phyloP scores from a whole-genome alignment of 1,140 invertebrate genomes.

The Pseudoatta argentina region DNA sequence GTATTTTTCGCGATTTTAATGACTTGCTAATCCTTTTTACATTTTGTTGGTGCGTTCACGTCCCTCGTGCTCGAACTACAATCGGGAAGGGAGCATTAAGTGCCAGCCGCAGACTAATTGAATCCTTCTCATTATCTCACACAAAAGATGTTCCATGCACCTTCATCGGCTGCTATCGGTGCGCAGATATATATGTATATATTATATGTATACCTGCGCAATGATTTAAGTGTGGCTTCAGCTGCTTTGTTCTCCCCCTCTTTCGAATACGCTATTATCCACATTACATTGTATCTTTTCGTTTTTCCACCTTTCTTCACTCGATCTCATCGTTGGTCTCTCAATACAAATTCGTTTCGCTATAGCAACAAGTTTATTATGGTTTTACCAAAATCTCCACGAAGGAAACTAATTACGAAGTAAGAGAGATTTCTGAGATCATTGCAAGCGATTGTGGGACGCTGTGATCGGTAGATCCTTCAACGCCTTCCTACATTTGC shows the following conservation, averaged over 20 bases:
- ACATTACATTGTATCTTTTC: constrained; percentile 6
- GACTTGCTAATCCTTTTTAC: neutral
- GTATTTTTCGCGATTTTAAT: constrained; percentile 5
- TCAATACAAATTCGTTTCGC: constrained; percentile 16
- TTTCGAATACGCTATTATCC: constrained; percentile 38
- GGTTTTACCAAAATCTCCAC: constrained; percentile 13
- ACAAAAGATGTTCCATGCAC: constrained; percentile 61
- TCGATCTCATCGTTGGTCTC: neutral
- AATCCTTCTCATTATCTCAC: constrained; percentile 70
- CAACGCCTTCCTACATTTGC: constrained; percentile 8
- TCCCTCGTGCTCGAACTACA: constrained; percentile 28
- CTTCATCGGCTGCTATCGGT: constrained; percentile 24
- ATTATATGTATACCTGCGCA: constrained; percentile 6
- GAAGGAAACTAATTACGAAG: constrained; percentile 40
- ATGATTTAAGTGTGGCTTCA: constrained; percentile 35
- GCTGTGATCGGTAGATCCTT: neutral
- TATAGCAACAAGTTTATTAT: constrained; percentile 52
- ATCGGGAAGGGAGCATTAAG: constrained; percentile 55
- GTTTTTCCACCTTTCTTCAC: constrained; percentile 44
- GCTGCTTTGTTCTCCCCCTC: neutral
- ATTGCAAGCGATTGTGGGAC: neutral
- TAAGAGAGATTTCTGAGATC: constrained; percentile 8
- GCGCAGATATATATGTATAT: neutral
- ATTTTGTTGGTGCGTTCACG: constrained; percentile 6
- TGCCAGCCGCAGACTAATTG: constrained; percentile 70